phyloP scores from a whole-genome alignment of 2,113 vertebrate genomes.

The Corydoras maculifer region DNA sequence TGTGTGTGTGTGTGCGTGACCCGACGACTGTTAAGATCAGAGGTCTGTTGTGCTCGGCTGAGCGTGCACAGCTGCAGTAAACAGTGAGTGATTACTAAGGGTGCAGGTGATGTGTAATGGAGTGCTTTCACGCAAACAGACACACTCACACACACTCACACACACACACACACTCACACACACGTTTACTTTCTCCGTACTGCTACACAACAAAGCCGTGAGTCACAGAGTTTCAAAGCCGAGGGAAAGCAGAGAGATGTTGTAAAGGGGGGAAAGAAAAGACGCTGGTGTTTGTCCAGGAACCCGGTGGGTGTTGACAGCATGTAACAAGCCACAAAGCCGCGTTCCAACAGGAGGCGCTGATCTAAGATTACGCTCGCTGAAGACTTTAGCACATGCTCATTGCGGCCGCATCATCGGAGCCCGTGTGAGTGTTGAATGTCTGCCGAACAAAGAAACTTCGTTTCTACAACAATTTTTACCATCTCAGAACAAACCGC shows the following conservation, averaged over 20 bases:
- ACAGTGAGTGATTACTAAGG: constrained; percentile 37
- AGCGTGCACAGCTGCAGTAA: constrained; percentile 38
- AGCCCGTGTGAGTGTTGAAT: constrained; percentile 4
- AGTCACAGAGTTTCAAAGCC: constrained; percentile 36
- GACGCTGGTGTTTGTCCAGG: constrained; percentile 23
- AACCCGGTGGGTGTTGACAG: constrained; percentile 38
- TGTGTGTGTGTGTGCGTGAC: constrained; percentile 19
- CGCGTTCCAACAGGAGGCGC: constrained; percentile 33
- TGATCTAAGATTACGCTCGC: constrained; percentile 37
- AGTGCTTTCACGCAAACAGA: constrained; percentile 20
- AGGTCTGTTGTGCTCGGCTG: constrained; percentile 32
- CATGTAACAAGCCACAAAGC: constrained; percentile 43
- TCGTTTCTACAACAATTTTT: no score
- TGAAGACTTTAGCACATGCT: constrained; percentile 43
- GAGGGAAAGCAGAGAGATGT: constrained; percentile 35
- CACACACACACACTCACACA: constrained; percentile 21
- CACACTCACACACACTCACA: constrained; percentile 2
- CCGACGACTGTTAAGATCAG: constrained; percentile 28
- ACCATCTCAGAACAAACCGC: no score
- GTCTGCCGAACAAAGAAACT: constrained; percentile 21
- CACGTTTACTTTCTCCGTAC: constrained; percentile 9
- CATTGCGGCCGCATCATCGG: constrained; percentile 9
- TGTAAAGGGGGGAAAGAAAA: constrained; percentile 12
- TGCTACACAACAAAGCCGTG: constrained; percentile 24
- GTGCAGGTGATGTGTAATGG: constrained; percentile 42